A percentile compares a stretch with the other conserved stretches of the same genome.
Evolutionary conservation across 2,888 invertebrate species (phyloP).

Genomic region (Drosophila pseudotakahashii): DNA sequence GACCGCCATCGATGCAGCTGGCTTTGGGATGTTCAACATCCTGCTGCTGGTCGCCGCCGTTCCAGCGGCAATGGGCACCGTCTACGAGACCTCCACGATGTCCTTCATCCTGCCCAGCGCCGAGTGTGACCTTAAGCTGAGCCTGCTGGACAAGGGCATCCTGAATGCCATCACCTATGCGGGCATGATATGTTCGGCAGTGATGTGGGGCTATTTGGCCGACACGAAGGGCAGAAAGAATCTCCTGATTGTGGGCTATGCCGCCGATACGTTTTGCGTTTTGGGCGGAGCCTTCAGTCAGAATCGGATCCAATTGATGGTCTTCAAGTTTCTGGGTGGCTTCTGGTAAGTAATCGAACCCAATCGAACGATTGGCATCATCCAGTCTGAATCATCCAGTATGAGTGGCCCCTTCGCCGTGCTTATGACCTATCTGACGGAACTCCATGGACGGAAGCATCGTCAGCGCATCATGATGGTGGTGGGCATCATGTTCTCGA

Average conservation of each 20-base stretch:
- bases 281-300: conserved; percentile 87
- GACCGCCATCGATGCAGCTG: conserved; percentile 88
- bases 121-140: conserved; percentile 89
- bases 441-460: conserved; percentile 88
- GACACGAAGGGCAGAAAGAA: conserved; percentile 89
- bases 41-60: conserved; percentile 86
- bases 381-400: conserved; percentile 78
- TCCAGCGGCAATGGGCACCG: conserved; percentile 88
- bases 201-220: conserved; percentile 91
- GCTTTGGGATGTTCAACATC: conserved; percentile 89
- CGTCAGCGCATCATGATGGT: conserved; percentile 88
- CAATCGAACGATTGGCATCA: background rate
- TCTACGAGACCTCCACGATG: conserved; percentile 89
- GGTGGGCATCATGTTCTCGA: conserved; percentile 88
- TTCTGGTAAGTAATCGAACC: conserved; percentile 87
- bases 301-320: conserved; percentile 87
- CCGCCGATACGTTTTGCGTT: conserved; percentile 87
- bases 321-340: conserved; percentile 89
- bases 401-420: conserved; percentile 90
- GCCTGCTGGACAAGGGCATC: conserved; percentile 88
- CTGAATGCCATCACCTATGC: conserved; percentile 89
- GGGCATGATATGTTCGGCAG: conserved; percentile 87
- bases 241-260: conserved; percentile 88
- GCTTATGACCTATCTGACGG: conserved; percentile 89
- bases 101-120: conserved; percentile 90